phyloP scores from a whole-genome alignment of 2,797 vertebrate genomes.

The Bryconaethiops microstoma region DNA sequence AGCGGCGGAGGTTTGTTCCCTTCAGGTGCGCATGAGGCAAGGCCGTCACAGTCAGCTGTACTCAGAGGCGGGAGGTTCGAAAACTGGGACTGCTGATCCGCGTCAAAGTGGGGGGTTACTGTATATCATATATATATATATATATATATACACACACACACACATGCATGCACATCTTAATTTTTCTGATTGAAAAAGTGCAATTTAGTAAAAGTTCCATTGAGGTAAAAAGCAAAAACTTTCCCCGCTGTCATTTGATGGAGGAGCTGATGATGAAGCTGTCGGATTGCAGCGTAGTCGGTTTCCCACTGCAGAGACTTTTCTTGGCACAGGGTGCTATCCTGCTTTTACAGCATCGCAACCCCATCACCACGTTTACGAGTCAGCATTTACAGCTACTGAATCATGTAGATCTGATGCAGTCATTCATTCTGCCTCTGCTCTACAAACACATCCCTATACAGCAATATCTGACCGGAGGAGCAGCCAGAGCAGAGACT shows the following conservation, averaged over 20 bases:
- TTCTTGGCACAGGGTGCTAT: background rate
- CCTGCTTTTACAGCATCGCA: background rate
- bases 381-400: conserved; percentile 18
- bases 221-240: background rate
- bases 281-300: background rate
- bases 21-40: no score
- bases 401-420: background rate
- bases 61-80: no score
- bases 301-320: background rate
- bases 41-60: no score
- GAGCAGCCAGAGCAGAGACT: no score
- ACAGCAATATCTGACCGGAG: background rate
- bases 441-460: background rate
- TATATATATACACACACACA: no score
- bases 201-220: background rate
- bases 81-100: no score
- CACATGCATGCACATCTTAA: no score
- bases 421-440: background rate
- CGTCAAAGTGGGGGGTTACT: no score
- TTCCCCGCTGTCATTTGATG: background rate
- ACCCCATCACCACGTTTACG: background rate
- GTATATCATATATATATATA: no score
- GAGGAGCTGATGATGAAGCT: conserved; percentile 12
- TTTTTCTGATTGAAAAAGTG: no score
- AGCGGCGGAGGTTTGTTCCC: no score